Base-by-base conservation (phyloP, 2,113 vertebrate genomes). In the Hiodon alosoides region DNA sequence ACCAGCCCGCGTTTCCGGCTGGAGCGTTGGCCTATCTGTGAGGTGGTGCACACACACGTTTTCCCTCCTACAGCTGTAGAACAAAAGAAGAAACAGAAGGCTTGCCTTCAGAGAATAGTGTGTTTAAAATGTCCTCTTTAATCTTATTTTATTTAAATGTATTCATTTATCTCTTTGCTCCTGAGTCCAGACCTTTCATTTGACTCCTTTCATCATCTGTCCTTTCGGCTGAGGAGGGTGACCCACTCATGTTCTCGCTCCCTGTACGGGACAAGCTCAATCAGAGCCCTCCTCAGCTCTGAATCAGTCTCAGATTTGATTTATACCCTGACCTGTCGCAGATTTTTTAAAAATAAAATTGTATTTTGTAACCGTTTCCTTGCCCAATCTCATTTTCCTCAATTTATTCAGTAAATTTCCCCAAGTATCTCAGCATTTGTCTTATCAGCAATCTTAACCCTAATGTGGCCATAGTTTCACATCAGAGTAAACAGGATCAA, bases 81-180 rank as follows among this genome's bases (percentile, higher is more conserved):
- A 47, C 9, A n/a, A 48, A 59, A 58, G 7, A 7, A 58, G 54
- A 71, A 58, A 52, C 14, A 69, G 50, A 68, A 14, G 64, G 71
- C 80, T 84, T 80, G 83, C 82, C 81, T 81, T 84, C 80, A 78
- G 83, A 80, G 80, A 70, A 84, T 83, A 85, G 81, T 82, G 84
- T 85, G 85, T 83, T 86, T 80, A 86, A 81, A 68, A 79, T 76
- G 31, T 31, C 31, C 31, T 31, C 31, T 31, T 31, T 31, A 0
- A 0, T 46, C 52, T 81, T 77, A 76, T 67, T 78, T 79, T 82
- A 75, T 85, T 87, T 81, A 81, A 73, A 81, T 66, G 76, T 75
- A 80, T 83, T 83, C 76, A 14, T 76, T 74, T 80, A 4, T 5
- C 14, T 14, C 14, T 7, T 46, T 16, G 5, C 17, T 69, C 74